Conservation (phyloP, 2,113 vertebrate species). For the Prolemur simus region DNA sequence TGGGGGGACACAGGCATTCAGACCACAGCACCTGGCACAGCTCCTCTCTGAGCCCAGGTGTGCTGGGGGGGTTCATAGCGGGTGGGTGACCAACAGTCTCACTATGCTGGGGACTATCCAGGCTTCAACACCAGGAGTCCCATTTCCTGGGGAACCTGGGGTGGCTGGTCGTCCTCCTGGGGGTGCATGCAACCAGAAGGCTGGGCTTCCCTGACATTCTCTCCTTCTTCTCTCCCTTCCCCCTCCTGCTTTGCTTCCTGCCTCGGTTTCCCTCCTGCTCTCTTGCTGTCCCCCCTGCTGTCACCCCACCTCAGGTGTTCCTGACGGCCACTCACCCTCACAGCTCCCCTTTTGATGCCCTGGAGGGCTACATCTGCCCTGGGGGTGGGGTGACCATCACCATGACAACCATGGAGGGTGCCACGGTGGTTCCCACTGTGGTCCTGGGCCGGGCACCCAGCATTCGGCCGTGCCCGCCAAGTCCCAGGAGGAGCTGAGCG, state of each 20-base stretch:
- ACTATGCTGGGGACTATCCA: not conserved
- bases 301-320: conserved; percentile 85
- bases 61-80: not conserved
- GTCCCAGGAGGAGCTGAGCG: conserved; percentile 95
- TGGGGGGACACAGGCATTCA: not conserved
- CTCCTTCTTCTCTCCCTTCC: not conserved
- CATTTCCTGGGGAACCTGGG: accelerated
- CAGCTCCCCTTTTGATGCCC: conserved; percentile 91
- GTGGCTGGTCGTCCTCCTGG: too few species aligned
- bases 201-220: not conserved
- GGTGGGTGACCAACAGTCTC: accelerated
- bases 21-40: not conserved
- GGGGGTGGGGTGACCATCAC: conserved; percentile 77
- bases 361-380: conserved; percentile 91
- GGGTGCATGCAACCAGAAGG: not conserved
- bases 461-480: conserved; percentile 86
- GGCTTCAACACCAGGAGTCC: not conserved
- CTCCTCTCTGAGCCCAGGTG: not conserved
- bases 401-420: conserved; percentile 81
- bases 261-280: not conserved
- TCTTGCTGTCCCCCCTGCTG: not conserved
- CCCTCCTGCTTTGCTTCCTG: not conserved
- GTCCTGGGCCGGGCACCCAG: not conserved
- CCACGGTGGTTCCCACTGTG: conserved; percentile 77
- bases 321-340: conserved; percentile 96